Conservation (phyloP, 2,113 vertebrate genomes). For the Petromus typicus region DNA sequence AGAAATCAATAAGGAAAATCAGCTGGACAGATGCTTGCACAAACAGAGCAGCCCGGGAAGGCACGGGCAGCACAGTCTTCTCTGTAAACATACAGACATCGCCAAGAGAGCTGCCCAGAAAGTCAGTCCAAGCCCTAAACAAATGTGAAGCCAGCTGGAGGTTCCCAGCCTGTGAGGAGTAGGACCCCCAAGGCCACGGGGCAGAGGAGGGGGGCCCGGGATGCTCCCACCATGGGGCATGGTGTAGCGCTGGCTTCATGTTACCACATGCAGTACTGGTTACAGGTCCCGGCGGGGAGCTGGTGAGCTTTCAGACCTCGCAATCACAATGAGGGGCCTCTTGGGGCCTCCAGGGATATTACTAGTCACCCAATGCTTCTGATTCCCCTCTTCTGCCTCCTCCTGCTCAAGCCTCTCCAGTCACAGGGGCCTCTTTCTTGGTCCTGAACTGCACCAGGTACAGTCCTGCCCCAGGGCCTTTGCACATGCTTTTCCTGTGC, state of each 20-base stretch:
- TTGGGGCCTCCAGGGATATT: background rate
- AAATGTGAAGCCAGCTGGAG: background rate
- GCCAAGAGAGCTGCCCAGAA: background rate
- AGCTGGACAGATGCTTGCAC: constrained; percentile 20
- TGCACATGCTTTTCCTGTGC: background rate
- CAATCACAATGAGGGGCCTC: background rate
- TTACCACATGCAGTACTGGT: background rate
- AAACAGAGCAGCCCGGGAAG: background rate
- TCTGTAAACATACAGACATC: constrained; percentile 24
- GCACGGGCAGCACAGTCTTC: background rate
- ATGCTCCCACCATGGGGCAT: background rate
- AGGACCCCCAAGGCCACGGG: background rate
- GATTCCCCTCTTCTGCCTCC: background rate
- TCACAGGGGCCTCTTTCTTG: background rate
- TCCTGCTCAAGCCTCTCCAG: background rate
- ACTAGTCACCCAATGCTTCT: rapidly evolving
- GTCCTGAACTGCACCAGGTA: background rate
- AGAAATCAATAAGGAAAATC: constrained; percentile 49
- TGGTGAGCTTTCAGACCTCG: background rate
- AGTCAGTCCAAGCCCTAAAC: background rate
- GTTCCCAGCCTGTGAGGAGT: background rate
- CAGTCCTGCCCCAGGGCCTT: background rate
- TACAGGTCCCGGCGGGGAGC: background rate
- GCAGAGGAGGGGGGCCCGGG: background rate
- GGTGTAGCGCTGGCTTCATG: background rate